Percentiles rank a stretch among this genome's conserved stretches.
phyloP scores from a whole-genome alignment of 2,888 invertebrate species.

The Campoletis raptor region DNA sequence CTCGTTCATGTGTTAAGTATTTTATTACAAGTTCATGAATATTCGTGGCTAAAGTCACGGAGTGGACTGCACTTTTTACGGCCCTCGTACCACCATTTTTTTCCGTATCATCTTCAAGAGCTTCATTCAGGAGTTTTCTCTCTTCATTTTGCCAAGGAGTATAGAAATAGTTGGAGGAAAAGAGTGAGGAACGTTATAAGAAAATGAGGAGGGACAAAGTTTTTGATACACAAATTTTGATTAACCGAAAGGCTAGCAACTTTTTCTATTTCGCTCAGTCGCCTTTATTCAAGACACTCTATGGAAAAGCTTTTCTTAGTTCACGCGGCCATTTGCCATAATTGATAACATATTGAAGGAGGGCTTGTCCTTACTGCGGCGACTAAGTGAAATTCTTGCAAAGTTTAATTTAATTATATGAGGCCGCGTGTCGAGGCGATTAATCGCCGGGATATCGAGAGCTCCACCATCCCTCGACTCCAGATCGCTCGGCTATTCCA shows the following conservation, averaged over 20 bases:
- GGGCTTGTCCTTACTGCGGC: slow-evolving; percentile 70
- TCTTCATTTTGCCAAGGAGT: not conserved
- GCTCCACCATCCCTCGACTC: slow-evolving; percentile 27
- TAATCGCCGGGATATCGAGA: slow-evolving; percentile 75
- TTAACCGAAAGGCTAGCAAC: not conserved
- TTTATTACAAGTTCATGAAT: slow-evolving; percentile 69
- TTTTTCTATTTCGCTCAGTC: not conserved
- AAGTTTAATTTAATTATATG: slow-evolving; percentile 81
- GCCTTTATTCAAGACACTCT: not conserved
- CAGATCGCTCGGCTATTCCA: slow-evolving; percentile 25
- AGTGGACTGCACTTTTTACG: not conserved
- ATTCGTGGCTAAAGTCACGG: slow-evolving; percentile 58
- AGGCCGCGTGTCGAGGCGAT: slow-evolving; percentile 73
- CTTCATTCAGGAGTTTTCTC: slow-evolving; percentile 16
- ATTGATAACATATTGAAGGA: slow-evolving; percentile 80
- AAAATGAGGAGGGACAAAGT: not conserved
- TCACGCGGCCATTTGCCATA: slow-evolving; percentile 69
- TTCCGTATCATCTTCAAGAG: slow-evolving; percentile 22
- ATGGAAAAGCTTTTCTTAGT: slow-evolving; percentile 66
- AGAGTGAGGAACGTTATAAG: not conserved
- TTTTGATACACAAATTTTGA: slow-evolving; percentile 13
- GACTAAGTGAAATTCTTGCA: slow-evolving; percentile 81
- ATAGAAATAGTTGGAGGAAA: not conserved
- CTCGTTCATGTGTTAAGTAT: slow-evolving; percentile 56
- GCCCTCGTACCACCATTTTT: not conserved